Conservation (phyloP, 2,888 invertebrate species). For the Antitype chi region DNA sequence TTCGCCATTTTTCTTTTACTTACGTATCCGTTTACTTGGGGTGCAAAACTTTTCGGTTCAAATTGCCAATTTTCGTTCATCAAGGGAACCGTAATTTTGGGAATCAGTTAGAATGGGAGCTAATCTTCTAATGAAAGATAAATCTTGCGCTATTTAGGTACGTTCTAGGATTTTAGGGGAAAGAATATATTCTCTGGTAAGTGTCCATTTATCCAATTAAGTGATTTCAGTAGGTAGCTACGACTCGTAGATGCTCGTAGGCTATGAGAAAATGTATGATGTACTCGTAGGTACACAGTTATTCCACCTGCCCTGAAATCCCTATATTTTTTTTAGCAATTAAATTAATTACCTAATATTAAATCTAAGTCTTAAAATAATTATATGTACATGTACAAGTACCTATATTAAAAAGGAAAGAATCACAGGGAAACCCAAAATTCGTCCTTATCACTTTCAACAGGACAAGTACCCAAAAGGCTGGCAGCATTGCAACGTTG, state of each 20-base stretch:
- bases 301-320: too few species aligned
- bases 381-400: too few species aligned
- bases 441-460: too few species aligned
- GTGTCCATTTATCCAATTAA: constrained; percentile 4
- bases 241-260: neutral
- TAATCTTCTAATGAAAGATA: constrained; percentile 64
- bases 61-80: constrained; percentile 69
- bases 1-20: constrained; percentile 73
- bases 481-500: too few species aligned
- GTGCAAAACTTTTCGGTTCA: constrained; percentile 63
- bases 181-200: constrained; percentile 3
- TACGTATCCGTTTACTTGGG: constrained; percentile 64
- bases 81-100: constrained; percentile 57
- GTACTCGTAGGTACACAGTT: neutral
- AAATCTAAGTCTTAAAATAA: too few species aligned
- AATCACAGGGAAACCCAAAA: too few species aligned
- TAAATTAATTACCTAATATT: too few species aligned
- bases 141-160: constrained; percentile 49
- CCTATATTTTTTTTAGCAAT: too few species aligned
- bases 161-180: constrained; percentile 12
- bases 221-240: neutral
- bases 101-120: constrained; percentile 58
- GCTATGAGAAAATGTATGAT: neutral
- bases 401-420: too few species aligned
- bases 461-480: too few species aligned